These are phyloP conservation scores for Apantesis nais DNA, from an alignment of 2,888 invertebrate species.

Conservation along the genomic window DNA sequence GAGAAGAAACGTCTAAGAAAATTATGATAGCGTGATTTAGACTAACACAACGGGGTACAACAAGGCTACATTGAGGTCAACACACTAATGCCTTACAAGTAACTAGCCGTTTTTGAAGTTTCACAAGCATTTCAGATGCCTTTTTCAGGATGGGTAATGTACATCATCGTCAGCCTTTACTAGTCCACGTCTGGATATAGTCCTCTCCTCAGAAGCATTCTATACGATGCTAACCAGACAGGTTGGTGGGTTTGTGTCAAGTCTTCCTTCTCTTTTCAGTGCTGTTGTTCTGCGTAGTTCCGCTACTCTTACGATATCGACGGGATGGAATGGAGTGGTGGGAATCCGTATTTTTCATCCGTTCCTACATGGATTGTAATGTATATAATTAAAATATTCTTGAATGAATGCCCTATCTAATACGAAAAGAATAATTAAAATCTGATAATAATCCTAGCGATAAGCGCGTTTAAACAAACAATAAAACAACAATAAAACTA, in stretches of 20 bases:
- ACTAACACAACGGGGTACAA: conserved; percentile 33
- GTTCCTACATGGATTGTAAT: neutral
- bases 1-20: conserved; percentile 61
- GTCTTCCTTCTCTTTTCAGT: too few relatives aligned
- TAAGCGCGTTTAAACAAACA: neutral
- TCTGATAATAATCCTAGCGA: neutral
- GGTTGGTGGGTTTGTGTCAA: too few relatives aligned
- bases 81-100: neutral
- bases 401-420: neutral
- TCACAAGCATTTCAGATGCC: neutral
- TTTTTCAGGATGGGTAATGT: neutral
- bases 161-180: neutral
- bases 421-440: neutral
- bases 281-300: too few relatives aligned
- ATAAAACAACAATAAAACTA: neutral
- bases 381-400: neutral
- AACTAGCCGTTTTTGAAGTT: neutral
- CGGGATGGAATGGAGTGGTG: too few relatives aligned
- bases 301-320: too few relatives aligned
- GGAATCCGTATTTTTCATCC: neutral
- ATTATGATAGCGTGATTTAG: conserved; percentile 58
- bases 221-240: too few relatives aligned
- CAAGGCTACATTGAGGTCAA: conserved; percentile 39
- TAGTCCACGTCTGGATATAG: neutral
- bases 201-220: too few relatives aligned